phyloP scores from a whole-genome alignment of 2,113 vertebrate genomes.

The Sisor rabdophorus region DNA sequence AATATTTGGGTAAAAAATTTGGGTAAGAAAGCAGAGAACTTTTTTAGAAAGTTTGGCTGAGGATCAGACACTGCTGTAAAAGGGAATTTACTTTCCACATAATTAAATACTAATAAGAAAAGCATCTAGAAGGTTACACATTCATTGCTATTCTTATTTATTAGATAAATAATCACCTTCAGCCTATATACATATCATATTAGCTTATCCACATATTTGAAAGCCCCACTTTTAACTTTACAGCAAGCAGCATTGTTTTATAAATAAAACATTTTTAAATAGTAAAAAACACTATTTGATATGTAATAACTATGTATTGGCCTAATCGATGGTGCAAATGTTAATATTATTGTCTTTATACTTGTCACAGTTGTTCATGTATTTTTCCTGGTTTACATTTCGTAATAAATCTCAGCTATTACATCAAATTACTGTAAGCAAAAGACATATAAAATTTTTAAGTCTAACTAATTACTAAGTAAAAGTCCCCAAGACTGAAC shows the following conservation, averaged over 20 bases:
- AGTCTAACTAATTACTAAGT: background rate
- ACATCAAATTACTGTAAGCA: background rate
- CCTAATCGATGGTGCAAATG: slow-evolving; percentile 53
- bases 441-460: slow-evolving; percentile 7
- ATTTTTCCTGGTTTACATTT: slow-evolving; percentile 69
- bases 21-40: background rate
- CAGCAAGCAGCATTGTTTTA: slow-evolving; percentile 48
- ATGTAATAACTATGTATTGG: slow-evolving; percentile 34
- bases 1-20: slow-evolving; percentile 1
- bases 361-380: slow-evolving; percentile 53
- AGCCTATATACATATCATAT: slow-evolving; percentile 38
- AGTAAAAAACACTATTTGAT: slow-evolving; percentile 32
- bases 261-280: slow-evolving; percentile 23
- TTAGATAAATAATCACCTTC: slow-evolving; percentile 54
- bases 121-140: slow-evolving; percentile 57
- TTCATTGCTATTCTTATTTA: slow-evolving; percentile 57
- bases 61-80: slow-evolving; percentile 33
- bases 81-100: slow-evolving; percentile 26
- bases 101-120: slow-evolving; percentile 1
- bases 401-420: slow-evolving; percentile 60
- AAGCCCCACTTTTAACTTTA: slow-evolving; percentile 39
- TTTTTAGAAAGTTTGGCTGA: slow-evolving; percentile 5
- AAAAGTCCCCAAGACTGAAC: background rate
- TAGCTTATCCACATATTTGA: slow-evolving; percentile 37
- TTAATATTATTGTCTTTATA: slow-evolving; percentile 53